phyloP scores from a whole-genome alignment of 2,113 vertebrate genomes.

The Atractosteus spatula region DNA sequence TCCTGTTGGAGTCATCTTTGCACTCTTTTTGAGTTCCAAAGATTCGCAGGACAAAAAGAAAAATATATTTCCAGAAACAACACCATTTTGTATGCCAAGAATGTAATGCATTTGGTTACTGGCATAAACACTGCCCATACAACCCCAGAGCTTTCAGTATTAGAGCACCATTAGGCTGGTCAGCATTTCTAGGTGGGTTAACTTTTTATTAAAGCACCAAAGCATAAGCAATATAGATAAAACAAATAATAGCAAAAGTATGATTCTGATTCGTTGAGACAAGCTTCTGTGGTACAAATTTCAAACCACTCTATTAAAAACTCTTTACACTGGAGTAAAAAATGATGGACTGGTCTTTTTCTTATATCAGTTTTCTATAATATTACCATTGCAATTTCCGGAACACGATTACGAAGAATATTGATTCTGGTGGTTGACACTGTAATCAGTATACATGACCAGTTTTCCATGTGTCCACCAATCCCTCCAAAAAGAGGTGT shows the following conservation, averaged over 20 bases:
- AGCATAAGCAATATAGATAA: constrained; percentile 35
- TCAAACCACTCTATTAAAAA: no score
- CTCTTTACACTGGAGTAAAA: no score
- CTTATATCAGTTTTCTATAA: no score
- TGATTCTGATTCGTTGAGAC: no score
- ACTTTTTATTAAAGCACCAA: constrained; percentile 7
- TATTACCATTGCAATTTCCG: no score
- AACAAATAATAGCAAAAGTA: neutral
- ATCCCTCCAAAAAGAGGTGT: no score
- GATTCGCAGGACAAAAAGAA: constrained; percentile 36
- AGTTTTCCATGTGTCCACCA: no score
- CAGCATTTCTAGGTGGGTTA: constrained; percentile 8
- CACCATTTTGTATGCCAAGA: constrained; percentile 55
- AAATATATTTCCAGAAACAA: constrained; percentile 42
- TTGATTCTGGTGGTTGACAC: no score
- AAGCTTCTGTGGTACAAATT: no score
- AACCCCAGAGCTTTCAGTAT: constrained; percentile 32
- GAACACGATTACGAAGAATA: no score
- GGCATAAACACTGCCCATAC: constrained; percentile 36
- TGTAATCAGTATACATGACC: no score
- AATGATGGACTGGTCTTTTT: no score
- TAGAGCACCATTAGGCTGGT: constrained; percentile 42
- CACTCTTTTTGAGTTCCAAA: constrained; percentile 44
- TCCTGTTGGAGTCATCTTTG: constrained; percentile 51
- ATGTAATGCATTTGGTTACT: constrained; percentile 21